A percentile compares a stretch with the other conserved stretches of the same genome.
Conservation (phyloP, 92 coral and sea anemone species). For the Pocillopora grandis region DNA sequence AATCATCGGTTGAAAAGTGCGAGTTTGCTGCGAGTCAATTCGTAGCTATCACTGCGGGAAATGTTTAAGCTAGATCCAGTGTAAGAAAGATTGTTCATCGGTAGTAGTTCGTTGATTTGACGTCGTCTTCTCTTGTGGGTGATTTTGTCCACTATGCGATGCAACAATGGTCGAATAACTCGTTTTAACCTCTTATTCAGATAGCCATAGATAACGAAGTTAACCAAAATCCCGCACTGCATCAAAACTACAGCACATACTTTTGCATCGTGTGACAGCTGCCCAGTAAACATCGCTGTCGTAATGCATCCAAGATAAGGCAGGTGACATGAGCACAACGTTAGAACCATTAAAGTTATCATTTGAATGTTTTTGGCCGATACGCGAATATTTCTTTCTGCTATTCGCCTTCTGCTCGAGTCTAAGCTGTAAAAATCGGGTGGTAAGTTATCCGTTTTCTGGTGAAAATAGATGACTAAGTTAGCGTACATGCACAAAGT, state of each 20-base stretch:
- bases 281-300: slow-evolving; percentile 66
- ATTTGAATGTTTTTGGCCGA: slow-evolving; percentile 74
- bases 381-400: slow-evolving; percentile 64
- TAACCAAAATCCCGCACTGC: slow-evolving; percentile 53
- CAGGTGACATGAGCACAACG: slow-evolving; percentile 61
- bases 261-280: slow-evolving; percentile 45
- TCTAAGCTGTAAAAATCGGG: slow-evolving; percentile 58
- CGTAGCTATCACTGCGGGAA: slow-evolving; percentile 10
- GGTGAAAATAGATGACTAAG: slow-evolving; percentile 47
- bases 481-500: slow-evolving; percentile 48
- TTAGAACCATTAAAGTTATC: slow-evolving; percentile 47
- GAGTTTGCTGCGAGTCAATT: slow-evolving; percentile 64
- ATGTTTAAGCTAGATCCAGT: slow-evolving; percentile 2
- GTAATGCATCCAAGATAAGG: slow-evolving; percentile 43
- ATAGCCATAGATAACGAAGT: slow-evolving; percentile 70
- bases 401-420: slow-evolving; percentile 63
- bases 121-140: slow-evolving; percentile 20
- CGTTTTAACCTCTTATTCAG: slow-evolving; percentile 67
- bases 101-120: slow-evolving; percentile 15
- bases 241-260: slow-evolving; percentile 44
- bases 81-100: slow-evolving; percentile 11
- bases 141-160: slow-evolving; percentile 36
- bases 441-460: slow-evolving; percentile 46
- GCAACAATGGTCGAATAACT: slow-evolving; percentile 50
- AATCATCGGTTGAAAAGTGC: slow-evolving; percentile 15